Evolutionary conservation across 1,140 invertebrate species (phyloP).

Genomic region (Galleria mellonella): DNA sequence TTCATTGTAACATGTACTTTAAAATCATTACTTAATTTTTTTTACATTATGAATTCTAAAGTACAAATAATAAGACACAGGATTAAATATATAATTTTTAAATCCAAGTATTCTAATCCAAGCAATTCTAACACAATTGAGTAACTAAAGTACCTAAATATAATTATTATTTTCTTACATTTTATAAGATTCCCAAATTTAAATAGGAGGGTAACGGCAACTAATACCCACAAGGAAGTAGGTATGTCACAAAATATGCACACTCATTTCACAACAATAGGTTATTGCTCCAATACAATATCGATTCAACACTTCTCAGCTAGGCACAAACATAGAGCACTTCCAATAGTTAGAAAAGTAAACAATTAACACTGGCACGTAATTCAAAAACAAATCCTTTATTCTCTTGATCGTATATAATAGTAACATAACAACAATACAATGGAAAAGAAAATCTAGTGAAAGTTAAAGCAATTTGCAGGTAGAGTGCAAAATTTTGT

Average conservation of each 20-base stretch:
- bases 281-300: conserved; percentile 34
- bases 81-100: no score
- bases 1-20: no score
- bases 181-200: not conserved
- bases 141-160: no score
- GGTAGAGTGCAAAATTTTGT: no score
- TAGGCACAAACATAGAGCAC: conserved; percentile 33
- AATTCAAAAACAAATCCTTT: conserved; percentile 37
- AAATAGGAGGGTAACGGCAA: conserved; percentile 19
- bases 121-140: no score
- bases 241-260: conserved; percentile 40
- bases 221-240: conserved; percentile 30
- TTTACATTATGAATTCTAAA: no score
- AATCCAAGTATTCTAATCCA: no score
- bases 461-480: conserved; percentile 13
- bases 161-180: no score
- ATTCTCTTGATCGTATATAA: conserved; percentile 4
- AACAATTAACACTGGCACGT: conserved; percentile 30
- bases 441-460: conserved; percentile 27
- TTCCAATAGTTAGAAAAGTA: conserved; percentile 21
- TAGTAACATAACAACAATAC: conserved; percentile 14
- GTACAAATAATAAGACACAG: no score
- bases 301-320: conserved; percentile 41
- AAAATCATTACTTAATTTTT: no score
- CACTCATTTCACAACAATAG: conserved; percentile 52